phyloP scores from a whole-genome alignment of 1,140 invertebrate species.

The Linepithema humile region DNA sequence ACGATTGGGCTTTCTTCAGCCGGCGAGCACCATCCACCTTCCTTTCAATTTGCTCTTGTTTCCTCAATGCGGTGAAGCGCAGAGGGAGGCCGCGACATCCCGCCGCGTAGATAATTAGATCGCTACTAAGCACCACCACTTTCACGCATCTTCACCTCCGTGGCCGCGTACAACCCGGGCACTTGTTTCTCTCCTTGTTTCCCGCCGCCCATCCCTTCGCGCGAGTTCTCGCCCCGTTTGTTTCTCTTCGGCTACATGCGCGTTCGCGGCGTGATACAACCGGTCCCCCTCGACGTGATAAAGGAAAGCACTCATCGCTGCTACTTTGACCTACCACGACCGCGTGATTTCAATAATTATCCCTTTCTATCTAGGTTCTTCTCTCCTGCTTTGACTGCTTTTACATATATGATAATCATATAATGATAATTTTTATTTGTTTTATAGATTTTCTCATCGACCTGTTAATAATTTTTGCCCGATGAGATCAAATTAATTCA shows the following conservation, averaged over 20 bases:
- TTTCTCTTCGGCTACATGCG: constrained; percentile 47
- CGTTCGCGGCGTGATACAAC: constrained; percentile 57
- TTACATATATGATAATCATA: neutral
- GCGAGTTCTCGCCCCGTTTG: constrained; percentile 55
- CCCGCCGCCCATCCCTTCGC: neutral
- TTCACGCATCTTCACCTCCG: constrained; percentile 77
- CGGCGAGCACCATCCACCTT: constrained; percentile 27
- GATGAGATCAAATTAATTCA: no score
- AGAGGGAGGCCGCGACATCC: constrained; percentile 77
- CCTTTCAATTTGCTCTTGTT: constrained; percentile 74
- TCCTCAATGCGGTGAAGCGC: constrained; percentile 72
- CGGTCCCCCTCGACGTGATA: constrained; percentile 9
- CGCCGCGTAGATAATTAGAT: constrained; percentile 82
- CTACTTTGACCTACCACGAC: constrained; percentile 21
- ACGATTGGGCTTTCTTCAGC: constrained; percentile 26
- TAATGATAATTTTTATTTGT: neutral
- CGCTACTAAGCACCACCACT: constrained; percentile 78
- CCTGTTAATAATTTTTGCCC: no score
- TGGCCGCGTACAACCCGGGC: constrained; percentile 58
- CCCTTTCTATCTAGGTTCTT: neutral
- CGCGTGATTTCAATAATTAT: neutral
- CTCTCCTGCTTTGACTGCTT: neutral
- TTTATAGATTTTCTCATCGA: neutral
- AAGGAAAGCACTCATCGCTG: constrained; percentile 27
- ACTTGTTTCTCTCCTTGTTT: constrained; percentile 67